A percentile compares a stretch with the other conserved stretches of the same genome.
phyloP scores from a whole-genome alignment of 2,797 vertebrate species.

The Chelonia mydas region DNA sequence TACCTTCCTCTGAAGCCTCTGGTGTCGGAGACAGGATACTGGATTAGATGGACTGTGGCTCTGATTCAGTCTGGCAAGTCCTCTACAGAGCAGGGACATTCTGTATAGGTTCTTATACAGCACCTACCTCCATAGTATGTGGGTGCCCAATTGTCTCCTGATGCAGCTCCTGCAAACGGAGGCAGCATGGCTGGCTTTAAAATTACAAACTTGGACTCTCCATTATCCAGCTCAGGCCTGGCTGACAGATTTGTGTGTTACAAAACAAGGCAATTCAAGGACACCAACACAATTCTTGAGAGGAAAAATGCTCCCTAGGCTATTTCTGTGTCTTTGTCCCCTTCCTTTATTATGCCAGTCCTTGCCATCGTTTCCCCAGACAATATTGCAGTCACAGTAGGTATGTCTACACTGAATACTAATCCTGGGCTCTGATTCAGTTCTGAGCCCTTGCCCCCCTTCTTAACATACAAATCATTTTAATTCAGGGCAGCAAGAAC shows the following conservation, averaged over 20 bases:
- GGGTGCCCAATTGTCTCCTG: background rate
- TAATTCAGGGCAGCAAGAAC: background rate
- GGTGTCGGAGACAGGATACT: background rate
- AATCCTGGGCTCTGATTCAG: background rate
- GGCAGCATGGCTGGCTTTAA: background rate
- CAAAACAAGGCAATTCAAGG: slow-evolving; percentile 26
- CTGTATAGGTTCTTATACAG: background rate
- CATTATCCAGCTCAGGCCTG: background rate
- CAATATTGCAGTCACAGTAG: background rate
- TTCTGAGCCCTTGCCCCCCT: background rate
- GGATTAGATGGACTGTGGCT: background rate
- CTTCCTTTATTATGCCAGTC: slow-evolving; percentile 5
- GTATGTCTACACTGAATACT: background rate
- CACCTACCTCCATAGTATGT: background rate
- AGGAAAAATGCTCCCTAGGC: background rate
- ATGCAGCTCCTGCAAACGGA: background rate
- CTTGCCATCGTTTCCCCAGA: background rate
- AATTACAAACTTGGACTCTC: background rate
- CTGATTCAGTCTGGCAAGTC: background rate
- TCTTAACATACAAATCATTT: background rate
- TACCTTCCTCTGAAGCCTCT: background rate
- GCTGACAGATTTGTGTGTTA: background rate
- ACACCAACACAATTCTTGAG: background rate
- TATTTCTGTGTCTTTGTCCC: background rate
- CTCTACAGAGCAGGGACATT: background rate